These are phyloP conservation scores for Chaenocephalus aceratus DNA, from an alignment of 2,113 vertebrate genomes.

Conservation along the genomic window DNA sequence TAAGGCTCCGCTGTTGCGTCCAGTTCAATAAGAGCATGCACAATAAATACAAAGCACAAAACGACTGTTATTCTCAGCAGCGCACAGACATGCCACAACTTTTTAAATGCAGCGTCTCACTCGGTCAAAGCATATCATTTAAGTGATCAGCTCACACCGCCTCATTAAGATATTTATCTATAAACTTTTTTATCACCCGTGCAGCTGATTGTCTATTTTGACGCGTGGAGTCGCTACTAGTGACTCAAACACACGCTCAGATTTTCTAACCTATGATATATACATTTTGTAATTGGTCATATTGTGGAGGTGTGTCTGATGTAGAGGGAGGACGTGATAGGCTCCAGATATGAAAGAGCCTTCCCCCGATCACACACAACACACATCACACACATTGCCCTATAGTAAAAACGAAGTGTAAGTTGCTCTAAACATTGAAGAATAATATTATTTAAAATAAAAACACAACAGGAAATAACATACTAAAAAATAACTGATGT, in stretches of 20 bases:
- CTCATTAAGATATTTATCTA: slow-evolving; percentile 3
- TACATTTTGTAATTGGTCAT: slow-evolving; percentile 78
- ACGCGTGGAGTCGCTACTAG: slow-evolving; percentile 57
- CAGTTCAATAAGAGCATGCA: slow-evolving; percentile 32
- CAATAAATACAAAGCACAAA: slow-evolving; percentile 2
- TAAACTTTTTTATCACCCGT: slow-evolving; percentile 27
- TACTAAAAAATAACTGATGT: neutral
- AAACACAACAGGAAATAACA: neutral
- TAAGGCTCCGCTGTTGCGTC: slow-evolving; percentile 68
- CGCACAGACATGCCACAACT: slow-evolving; percentile 25
- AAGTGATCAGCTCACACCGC: slow-evolving; percentile 17
- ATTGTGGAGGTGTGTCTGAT: slow-evolving; percentile 76
- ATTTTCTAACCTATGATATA: slow-evolving; percentile 78
- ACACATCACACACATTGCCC: neutral
- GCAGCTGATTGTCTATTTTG: slow-evolving; percentile 50
- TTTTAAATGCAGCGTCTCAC: slow-evolving; percentile 11
- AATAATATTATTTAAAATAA: neutral
- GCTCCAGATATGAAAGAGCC: slow-evolving; percentile 61
- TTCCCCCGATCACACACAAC: slow-evolving; percentile 32
- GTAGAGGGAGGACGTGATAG: slow-evolving; percentile 71
- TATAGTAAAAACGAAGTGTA: neutral
- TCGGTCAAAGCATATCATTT: slow-evolving; percentile 3
- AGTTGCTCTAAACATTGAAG: neutral
- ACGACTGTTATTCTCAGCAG: slow-evolving; percentile 15
- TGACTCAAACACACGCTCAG: slow-evolving; percentile 69